phyloP scores from a whole-genome alignment of 2,113 vertebrate species.

The Galbula dea region DNA sequence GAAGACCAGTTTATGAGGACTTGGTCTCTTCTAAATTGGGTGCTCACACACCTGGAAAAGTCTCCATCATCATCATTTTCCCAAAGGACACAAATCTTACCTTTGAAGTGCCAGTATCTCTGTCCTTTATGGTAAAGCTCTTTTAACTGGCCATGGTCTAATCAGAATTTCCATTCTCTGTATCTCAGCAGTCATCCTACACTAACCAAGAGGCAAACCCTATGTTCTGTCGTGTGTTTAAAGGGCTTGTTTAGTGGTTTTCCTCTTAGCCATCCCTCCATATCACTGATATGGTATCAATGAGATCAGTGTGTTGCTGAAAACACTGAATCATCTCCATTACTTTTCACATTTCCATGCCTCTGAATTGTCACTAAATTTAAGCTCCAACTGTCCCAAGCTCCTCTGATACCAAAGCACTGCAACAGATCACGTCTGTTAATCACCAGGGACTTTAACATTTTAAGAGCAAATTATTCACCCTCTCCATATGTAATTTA shows the following conservation, averaged over 20 bases:
- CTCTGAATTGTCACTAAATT: background rate
- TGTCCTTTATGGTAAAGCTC: background rate
- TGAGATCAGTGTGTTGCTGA: background rate
- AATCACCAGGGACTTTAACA: background rate
- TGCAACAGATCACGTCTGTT: conserved; percentile 2
- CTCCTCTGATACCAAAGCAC: background rate
- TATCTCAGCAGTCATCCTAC: background rate
- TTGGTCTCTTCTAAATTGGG: background rate
- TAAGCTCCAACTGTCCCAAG: background rate
- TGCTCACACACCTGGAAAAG: background rate
- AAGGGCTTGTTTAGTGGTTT: background rate
- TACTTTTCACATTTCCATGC: background rate
- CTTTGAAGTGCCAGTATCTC: background rate
- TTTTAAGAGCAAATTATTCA: background rate
- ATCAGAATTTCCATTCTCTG: background rate
- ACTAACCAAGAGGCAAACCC: background rate
- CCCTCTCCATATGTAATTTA: background rate
- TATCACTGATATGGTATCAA: background rate
- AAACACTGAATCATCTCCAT: background rate
- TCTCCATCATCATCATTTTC: no score
- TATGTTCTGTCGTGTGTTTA: background rate
- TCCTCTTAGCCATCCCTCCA: background rate
- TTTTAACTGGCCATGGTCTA: background rate
- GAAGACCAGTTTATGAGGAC: background rate
- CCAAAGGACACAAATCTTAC: background rate